Conservation (phyloP, 2,113 vertebrate genomes). For the Oryzias javanicus region DNA sequence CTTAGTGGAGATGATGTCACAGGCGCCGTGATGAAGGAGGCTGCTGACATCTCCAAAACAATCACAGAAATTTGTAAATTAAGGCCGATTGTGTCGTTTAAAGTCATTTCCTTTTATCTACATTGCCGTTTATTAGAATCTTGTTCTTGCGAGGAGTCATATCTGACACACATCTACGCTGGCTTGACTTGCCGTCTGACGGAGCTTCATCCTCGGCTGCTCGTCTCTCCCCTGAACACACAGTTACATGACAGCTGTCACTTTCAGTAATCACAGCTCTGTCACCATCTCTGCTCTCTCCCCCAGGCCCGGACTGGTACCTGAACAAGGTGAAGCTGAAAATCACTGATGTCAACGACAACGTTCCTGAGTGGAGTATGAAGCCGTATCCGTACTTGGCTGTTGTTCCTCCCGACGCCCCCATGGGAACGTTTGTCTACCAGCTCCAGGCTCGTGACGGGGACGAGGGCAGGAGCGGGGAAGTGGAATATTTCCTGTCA, state of each 20-base stretch:
- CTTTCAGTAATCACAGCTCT: conserved; percentile 52
- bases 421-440: conserved; percentile 79
- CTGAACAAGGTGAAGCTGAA: conserved; percentile 80
- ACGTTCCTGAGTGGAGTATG: conserved; percentile 85
- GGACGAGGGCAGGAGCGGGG: conserved; percentile 82
- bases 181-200: conserved; percentile 30
- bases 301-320: conserved; percentile 79
- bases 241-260: conserved; percentile 73
- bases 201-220: conserved; percentile 27
- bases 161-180: conserved; percentile 35
- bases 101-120: conserved; percentile 11
- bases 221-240: conserved; percentile 42
- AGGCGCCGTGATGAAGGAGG: conserved; percentile 3
- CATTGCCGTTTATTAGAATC: conserved; percentile 29
- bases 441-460: conserved; percentile 82
- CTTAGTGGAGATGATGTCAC: conserved; percentile 33
- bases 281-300: conserved; percentile 50
- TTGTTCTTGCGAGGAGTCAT: conserved; percentile 21
- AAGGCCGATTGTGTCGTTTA: not conserved
- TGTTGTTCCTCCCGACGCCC: conserved; percentile 79
- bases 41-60: conserved; percentile 6
- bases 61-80: too few relatives aligned
- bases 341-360: conserved; percentile 86
- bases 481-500: conserved; percentile 85
- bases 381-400: conserved; percentile 83